Conservation (phyloP, 2,113 vertebrate species). For the Amazona guildingii region DNA sequence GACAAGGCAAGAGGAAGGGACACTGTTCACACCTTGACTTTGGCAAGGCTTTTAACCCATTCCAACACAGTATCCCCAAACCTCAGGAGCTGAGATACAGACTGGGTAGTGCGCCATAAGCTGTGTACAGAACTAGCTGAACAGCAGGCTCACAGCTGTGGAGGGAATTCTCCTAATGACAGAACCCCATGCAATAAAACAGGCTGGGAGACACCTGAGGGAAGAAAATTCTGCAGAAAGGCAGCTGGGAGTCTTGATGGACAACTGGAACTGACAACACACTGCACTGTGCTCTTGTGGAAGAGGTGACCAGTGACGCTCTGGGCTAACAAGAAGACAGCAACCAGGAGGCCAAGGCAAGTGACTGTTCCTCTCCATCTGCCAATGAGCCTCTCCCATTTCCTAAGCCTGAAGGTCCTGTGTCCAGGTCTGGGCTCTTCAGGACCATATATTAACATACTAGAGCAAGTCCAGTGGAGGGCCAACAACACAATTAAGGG, state of each 20-base stretch:
- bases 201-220: not conserved
- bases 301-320: not conserved
- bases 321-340: not conserved
- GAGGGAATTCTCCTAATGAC: not conserved
- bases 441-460: not conserved
- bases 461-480: not conserved
- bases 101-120: not conserved
- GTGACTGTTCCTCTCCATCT: not conserved
- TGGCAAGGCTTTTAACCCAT: not conserved
- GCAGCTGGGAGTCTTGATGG: not conserved
- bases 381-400: not conserved
- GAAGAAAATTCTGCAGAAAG: not conserved
- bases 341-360: not conserved
- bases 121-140: not conserved
- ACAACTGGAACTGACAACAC: not conserved
- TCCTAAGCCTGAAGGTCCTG: not conserved
- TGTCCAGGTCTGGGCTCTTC: not conserved
- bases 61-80: not conserved
- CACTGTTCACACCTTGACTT: not conserved
- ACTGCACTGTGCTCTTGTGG: too few species aligned
- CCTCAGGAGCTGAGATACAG: not conserved
- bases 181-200: not conserved
- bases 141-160: not conserved
- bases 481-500: not conserved
- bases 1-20: not conserved